Evolutionary conservation across 2,888 invertebrate genomes (phyloP), one percentile per base, ranked within the genome.

Genomic region (Euzophera pinguis): DNA sequence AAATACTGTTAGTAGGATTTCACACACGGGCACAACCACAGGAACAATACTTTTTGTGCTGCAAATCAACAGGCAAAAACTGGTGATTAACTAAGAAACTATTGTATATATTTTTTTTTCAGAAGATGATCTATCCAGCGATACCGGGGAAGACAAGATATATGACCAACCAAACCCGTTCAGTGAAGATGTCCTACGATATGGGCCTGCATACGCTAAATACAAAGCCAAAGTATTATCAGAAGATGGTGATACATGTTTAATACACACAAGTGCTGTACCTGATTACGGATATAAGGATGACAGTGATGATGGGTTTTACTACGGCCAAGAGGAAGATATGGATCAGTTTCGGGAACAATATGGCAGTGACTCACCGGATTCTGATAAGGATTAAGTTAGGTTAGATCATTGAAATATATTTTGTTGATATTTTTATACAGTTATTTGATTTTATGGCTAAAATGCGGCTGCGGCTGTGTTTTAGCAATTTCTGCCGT

Each of bases 131-230:
- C 72, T 91, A 1, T 92, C 91, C 0, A 90, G 85, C 27, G 91
- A 91, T 37, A 73, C 76, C 0, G 91, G 82, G 0, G 89, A 89
- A 63, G 88, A 85, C 29, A 76, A 80, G 59, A 81, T 90, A 58
- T 87, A 88, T 38, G 77, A 81, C 0, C 71, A 79, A 1, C 64
- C 74, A 4, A 75, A 78, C 13, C 37, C 84, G 61, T 75, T 81
- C 53, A 77, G 84, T 3, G 81, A 84, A 47, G 93, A 94, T 69
- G 92, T 91, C 0, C 84, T 92, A 53, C 79, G 90, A 2, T 93
- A 93, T 65, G 95, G 95, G 0, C 84, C 87, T 55, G 91, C 91
- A 9, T 95, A 95, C 63, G 94, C 94, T 0, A 91, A 90, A 56
- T 95, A 94, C 66, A 94, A 93, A 73, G 92, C 92, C 0, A 91